Percentiles rank a stretch among this genome's conserved stretches.
phyloP scores from a whole-genome alignment of 2,888 invertebrate genomes.

The Anaspis maculata region DNA sequence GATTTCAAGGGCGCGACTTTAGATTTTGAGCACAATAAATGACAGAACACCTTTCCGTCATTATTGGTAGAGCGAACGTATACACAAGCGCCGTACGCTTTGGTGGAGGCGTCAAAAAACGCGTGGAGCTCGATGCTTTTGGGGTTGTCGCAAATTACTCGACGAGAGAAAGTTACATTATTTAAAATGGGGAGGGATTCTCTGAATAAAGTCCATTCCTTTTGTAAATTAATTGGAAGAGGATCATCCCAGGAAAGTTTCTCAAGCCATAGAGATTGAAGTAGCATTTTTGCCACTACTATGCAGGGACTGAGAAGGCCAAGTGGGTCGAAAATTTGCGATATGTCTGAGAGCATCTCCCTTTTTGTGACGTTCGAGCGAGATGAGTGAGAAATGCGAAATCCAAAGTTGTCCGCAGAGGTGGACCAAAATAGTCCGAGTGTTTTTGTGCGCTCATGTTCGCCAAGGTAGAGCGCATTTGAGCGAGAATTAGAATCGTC shows the following conservation, averaged over 20 bases:
- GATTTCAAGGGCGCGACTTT: conserved; percentile 11
- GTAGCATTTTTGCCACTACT: conserved; percentile 8
- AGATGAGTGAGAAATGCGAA: conserved; percentile 1
- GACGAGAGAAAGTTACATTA: conserved; percentile 7
- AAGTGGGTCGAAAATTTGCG: conserved; percentile 12
- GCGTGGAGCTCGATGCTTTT: conserved; percentile 8
- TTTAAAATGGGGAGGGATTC: conserved; percentile 4
- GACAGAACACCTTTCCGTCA: not conserved
- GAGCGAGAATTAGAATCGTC: conserved; percentile 1
- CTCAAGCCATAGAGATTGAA: conserved; percentile 11
- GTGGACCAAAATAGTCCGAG: conserved; percentile 8
- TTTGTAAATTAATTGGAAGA: conserved; percentile 8
- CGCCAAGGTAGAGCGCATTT: conserved; percentile 4
- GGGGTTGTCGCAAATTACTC: conserved; percentile 3
- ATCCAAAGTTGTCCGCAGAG: conserved; percentile 5
- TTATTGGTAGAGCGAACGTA: not conserved
- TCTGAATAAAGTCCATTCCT: conserved; percentile 7
- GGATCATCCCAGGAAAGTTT: conserved; percentile 13
- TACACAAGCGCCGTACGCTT: conserved; percentile 7
- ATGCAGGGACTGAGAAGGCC: conserved; percentile 7
- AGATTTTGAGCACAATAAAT: conserved; percentile 10
- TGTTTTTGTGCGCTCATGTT: conserved; percentile 5
- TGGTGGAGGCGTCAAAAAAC: conserved; percentile 7
- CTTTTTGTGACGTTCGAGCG: conserved; percentile 5
- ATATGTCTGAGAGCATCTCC: conserved; percentile 7